Base-by-base conservation (phyloP, 2,113 vertebrate genomes). In the Brachyistius frenatus region DNA sequence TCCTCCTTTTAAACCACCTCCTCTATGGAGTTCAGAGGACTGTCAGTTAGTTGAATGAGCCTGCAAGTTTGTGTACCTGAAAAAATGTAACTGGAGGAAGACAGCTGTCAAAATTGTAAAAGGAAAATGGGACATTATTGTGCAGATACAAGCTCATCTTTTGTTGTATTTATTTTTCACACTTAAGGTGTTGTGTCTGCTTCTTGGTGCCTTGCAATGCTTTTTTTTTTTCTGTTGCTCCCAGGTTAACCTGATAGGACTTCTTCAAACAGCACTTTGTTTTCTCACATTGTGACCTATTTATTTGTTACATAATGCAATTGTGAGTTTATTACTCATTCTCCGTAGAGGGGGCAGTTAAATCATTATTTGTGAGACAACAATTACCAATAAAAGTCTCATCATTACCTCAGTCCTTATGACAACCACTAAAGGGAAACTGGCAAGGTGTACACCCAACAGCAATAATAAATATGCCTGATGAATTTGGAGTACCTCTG, bases 291-390 rank as follows among this genome's bases (percentile, higher is more conserved):
- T 66, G 35, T 78, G 60, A 74, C 76, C 84, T 71, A 78, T 78
- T 76, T 83, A 67, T 74, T 74, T 73, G 52, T 81, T 89, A 66
- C 53, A 62, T 85, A 78, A 86, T 54, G 36, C 32, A 35, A 9
- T 78, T 23, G 23, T 23, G 11, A 66, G 63, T 68, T 66, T 11
- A 65, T 89, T 76, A 83, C 67, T 71, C 71, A 76, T 46, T 70
- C 10, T 69, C 69, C 67, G 75, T 63, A 5, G 23, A 63, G 76
- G 63, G 57, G 9, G 50, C 64, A 77, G 76, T 74, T 86, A 78
- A 85, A 76, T 70, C 10, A 70, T 78, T 57, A 73, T 84, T 86
- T 76, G 53, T 52, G 57, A 73, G 66, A 78, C 53, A 65, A 66
- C 50, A 84, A 76, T 80, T 60, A 77, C 70, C 58, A 63, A 66